Conservation (phyloP, 92 coral and sea anemone genomes). For the Parazoanthus swiftii region DNA sequence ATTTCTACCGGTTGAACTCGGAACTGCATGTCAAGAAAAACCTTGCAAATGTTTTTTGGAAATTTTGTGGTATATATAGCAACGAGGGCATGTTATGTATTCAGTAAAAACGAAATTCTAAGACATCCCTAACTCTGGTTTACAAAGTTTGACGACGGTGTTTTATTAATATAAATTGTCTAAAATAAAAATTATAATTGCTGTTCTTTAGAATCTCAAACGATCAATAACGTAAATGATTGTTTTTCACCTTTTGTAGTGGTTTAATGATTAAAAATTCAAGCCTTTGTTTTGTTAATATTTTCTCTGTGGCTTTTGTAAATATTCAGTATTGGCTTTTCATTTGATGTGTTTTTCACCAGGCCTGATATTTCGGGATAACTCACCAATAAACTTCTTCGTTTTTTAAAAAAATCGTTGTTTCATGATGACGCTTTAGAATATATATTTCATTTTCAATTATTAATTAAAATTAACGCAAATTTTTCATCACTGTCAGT, state of each 20-base stretch:
- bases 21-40: neutral
- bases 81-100: slow-evolving; percentile 1
- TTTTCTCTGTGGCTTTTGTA: neutral
- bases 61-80: neutral
- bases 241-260: slow-evolving; percentile 9
- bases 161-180: slow-evolving; percentile 24
- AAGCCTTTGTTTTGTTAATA: neutral
- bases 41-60: neutral
- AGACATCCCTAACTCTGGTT: neutral
- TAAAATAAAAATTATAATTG: slow-evolving; percentile 45
- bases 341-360: neutral
- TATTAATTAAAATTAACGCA: neutral
- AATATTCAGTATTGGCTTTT: neutral
- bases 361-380: neutral
- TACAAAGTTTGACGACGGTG: neutral
- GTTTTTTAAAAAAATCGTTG: too few species aligned
- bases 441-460: too few species aligned
- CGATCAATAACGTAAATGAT: neutral
- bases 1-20: neutral
- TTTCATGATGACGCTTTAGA: too few species aligned
- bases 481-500: too few species aligned
- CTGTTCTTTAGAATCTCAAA: slow-evolving; percentile 3
- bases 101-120: neutral
- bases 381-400: neutral
- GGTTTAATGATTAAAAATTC: neutral